Evolutionary conservation across 2,113 vertebrate species (phyloP).

Genomic region (Uropsilus gracilis): DNA sequence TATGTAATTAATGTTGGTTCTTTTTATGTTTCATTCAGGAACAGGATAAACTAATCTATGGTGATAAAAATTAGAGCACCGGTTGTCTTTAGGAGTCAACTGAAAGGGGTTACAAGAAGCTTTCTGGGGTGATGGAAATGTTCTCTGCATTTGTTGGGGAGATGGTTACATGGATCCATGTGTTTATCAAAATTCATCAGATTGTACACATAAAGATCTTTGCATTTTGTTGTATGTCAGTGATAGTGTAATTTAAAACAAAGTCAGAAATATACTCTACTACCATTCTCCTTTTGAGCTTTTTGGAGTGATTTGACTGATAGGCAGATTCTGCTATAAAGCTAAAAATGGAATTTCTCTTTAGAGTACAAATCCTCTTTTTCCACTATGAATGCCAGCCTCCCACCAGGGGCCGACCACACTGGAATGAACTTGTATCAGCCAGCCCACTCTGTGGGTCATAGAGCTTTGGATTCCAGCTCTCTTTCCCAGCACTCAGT

Average conservation of each 20-base stretch:
- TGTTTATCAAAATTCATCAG: neutral
- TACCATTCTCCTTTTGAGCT: slow-evolving; percentile 14
- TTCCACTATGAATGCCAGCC: slow-evolving; percentile 43
- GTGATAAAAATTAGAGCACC: neutral
- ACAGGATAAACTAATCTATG: neutral
- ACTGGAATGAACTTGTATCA: slow-evolving; percentile 41
- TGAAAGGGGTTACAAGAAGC: neutral
- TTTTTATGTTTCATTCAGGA: neutral
- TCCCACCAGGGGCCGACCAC: neutral
- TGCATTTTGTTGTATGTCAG: slow-evolving; percentile 8
- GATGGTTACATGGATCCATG: neutral
- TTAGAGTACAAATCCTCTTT: slow-evolving; percentile 17
- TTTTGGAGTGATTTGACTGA: slow-evolving; percentile 9
- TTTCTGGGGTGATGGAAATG: neutral
- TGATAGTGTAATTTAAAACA: slow-evolving; percentile 1
- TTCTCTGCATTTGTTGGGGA: neutral
- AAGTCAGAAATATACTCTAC: neutral
- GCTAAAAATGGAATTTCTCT: slow-evolving; percentile 44
- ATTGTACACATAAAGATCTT: neutral
- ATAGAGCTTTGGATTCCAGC: slow-evolving; percentile 21
- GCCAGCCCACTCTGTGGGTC: slow-evolving; percentile 27
- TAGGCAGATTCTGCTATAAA: slow-evolving; percentile 20
- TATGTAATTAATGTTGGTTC: neutral
- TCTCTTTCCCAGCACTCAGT: slow-evolving; percentile 57
- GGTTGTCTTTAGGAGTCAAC: neutral